Evolutionary conservation across 2,888 invertebrate genomes (phyloP), one percentile per base, ranked within the genome.

Genomic region (Dusona sp.): DNA sequence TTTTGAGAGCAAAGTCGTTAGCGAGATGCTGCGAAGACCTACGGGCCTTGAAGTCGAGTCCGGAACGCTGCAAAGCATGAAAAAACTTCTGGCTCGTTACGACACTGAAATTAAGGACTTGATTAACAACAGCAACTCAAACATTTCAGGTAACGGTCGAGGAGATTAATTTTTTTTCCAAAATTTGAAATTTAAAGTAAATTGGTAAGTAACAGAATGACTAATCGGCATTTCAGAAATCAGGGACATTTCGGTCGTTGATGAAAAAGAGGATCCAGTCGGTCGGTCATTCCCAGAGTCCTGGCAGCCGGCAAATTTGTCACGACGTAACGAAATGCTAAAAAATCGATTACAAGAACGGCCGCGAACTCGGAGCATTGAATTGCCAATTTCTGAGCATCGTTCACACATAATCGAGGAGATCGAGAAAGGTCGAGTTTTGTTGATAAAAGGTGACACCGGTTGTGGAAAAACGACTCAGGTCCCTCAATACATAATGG

Each of bases 401-500:
- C 95, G 95, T 84, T 90, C 95, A 33, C 87, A 94, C 88, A 96
- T 97, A 90, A 94, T 95, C 7, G 91, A 95, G 19, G 92, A 95
- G 0, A 88, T 97, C 1, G 90, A 94, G 16, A 89, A 94, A 0
- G 95, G 95, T 86, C 95, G 95, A 45, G 95, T 96, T 0, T 87
- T 96, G 0, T 94, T 97, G 2, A 94, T 97, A 67, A 96, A 96
- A 83, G 97, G 97, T 0, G 96, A 96, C 83, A 96, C 97, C 0
- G 97, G 97, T 0, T 97, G 97, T 92, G 97, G 97, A 0, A 97
- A 97, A 92, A 97, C 97, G 36, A 97, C 97, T 0, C 95, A 97
- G 77, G 96, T 96, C 9, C 97, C 97, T 0, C 96, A 96, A 64
- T 96, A 95, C 89, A 95, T 96, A 64, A 90, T 96, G 79, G 95